Conservation (phyloP, 2,888 invertebrate genomes). For the Gari tellinella region DNA sequence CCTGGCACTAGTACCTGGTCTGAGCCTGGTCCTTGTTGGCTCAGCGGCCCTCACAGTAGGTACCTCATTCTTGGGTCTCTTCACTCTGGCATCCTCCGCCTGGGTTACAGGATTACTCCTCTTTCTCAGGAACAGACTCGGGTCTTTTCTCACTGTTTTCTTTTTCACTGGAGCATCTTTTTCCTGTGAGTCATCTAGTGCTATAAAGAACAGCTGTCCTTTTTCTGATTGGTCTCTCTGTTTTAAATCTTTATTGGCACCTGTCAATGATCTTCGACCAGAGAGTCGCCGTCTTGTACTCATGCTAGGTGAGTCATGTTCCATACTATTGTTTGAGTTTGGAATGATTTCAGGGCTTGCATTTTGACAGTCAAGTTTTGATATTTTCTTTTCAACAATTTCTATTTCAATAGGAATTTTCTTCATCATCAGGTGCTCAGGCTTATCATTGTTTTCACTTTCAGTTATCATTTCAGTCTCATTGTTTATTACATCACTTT, state of each 20-base stretch:
- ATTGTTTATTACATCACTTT: background rate
- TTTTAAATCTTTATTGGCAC: too few species aligned
- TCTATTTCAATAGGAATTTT: too few species aligned
- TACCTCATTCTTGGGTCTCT: slow-evolving; percentile 13
- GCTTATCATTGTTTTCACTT: background rate
- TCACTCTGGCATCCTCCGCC: slow-evolving; percentile 23
- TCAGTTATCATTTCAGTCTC: too few species aligned
- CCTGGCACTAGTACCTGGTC: too few species aligned
- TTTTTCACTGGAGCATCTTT: slow-evolving; percentile 18
- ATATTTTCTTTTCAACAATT: too few species aligned
- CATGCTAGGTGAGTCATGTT: slow-evolving; percentile 5
- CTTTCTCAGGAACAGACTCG: slow-evolving; percentile 47
- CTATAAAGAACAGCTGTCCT: slow-evolving; percentile 38
- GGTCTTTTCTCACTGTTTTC: slow-evolving; percentile 32
- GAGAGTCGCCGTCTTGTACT: slow-evolving; percentile 41
- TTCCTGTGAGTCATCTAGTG: slow-evolving; percentile 26
- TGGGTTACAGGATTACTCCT: slow-evolving; percentile 38
- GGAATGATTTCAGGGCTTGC: too few species aligned
- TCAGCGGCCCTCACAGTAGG: too few species aligned
- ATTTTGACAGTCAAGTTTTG: too few species aligned
- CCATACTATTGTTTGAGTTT: background rate
- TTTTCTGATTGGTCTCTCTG: slow-evolving; percentile 1
- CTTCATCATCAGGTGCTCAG: background rate
- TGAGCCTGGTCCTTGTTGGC: too few species aligned
- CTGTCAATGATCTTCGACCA: slow-evolving; percentile 19